Percentiles rank a stretch among this genome's conserved stretches.
phyloP scores from a whole-genome alignment of 2,888 invertebrate genomes.

The Elaeidobius kamerunicus region DNA sequence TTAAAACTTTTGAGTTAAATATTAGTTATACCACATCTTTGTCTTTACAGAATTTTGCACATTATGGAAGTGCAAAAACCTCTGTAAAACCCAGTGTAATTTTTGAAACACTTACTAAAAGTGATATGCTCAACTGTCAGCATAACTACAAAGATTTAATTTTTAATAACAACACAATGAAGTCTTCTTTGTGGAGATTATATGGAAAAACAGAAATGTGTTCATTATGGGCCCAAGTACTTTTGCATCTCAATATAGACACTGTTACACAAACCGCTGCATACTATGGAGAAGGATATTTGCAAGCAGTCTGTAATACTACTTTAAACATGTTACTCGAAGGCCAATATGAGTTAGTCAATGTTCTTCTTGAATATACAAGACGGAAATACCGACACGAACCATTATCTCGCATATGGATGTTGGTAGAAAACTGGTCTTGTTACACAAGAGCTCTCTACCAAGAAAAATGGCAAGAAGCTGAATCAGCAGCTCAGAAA shows the following conservation, averaged over 20 bases:
- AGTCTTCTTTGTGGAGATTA: conserved; percentile 82
- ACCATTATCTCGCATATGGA: conserved; percentile 63
- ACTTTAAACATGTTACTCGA: conserved; percentile 45
- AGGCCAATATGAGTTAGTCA: conserved; percentile 58
- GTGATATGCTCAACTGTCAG: conserved; percentile 82
- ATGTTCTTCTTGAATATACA: conserved; percentile 59
- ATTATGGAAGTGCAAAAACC: conserved; percentile 65
- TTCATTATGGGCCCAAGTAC: conserved; percentile 73
- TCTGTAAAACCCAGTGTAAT: conserved; percentile 64
- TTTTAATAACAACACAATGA: conserved; percentile 75
- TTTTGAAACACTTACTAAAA: conserved; percentile 75
- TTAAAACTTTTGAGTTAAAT: conserved; percentile 65
- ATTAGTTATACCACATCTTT: conserved; percentile 70
- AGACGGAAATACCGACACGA: conserved; percentile 62
- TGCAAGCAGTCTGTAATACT: conserved; percentile 67
- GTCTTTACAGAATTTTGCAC: conserved; percentile 73
- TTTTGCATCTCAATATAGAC: conserved; percentile 74
- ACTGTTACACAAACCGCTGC: conserved; percentile 28
- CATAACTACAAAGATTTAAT: conserved; percentile 80
- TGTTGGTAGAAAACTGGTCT: conserved; percentile 61
- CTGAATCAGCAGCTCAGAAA: conserved; percentile 65
- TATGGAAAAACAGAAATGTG: conserved; percentile 88
- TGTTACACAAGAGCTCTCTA: conserved; percentile 46
- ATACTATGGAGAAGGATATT: conserved; percentile 66
- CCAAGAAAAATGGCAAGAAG: conserved; percentile 65